Base-by-base conservation (phyloP, 2,888 invertebrate genomes). In the Tetropium fuscum region DNA sequence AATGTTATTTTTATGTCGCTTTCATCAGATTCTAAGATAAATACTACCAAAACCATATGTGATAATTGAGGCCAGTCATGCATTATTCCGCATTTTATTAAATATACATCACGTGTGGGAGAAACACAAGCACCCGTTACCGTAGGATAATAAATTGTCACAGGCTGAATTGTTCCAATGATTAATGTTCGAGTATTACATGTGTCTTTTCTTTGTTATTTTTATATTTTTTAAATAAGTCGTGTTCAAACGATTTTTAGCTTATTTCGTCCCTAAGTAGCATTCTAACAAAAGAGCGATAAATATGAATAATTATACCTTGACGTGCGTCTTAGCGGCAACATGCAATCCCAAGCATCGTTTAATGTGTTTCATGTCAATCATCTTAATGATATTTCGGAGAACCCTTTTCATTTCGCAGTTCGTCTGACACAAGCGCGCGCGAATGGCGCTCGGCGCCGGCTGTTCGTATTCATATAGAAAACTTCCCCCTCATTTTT, bases 281-380 rank as follows among this genome's bases (percentile, higher is more conserved):
- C 11, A 27, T 40, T 32, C 44, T 43, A 45, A 64, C 60, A 62
- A 75, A 76, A 72, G 70, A 66, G 70, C 75, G 74, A 77, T 76
- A 76, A 77, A 76, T 76, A 77, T 78, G 77, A 78, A 78, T 79
- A 78, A 80, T 79, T 79, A 79, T 74, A 70, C 71, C 71, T 70
- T 74, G 75, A 77, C 74, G 72, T 76, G 74, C 64, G 72, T 67
- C 72, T 74, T 63, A 67, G 71, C 74, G 71, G 76, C 69, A 74
- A 76, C 78, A 78, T 75, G 77, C 77, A 78, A 79, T 78, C 74
- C 75, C 74, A 76, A 76, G 79, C 77, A 79, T 78, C 78, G 78
- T 79, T 79, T 80, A 80, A 80, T 80, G 78, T 79, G 80, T 79
- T 79, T 74, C 76, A 66, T 78, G 80, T 80, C 80, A 81, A 78